Evolutionary conservation across 2,797 vertebrate species (phyloP), one percentile per base, ranked within the genome.

Genomic region (Chelon auratus): DNA sequence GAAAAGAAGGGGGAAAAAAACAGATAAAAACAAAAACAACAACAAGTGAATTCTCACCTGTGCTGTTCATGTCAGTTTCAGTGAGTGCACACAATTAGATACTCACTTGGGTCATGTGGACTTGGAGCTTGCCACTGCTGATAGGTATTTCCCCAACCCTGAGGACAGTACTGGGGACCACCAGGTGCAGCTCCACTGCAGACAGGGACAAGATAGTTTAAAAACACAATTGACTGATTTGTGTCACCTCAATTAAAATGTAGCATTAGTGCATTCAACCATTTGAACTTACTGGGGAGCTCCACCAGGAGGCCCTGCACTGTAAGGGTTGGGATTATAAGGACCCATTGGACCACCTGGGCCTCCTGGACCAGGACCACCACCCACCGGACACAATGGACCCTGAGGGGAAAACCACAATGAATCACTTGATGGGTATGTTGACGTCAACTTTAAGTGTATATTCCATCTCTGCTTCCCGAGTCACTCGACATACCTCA

Each of bases 71-170:
- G 7, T 33, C 1, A 33, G 30, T 33, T 33, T 33, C 30, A 17
- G 12, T 2, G 1, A 18, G 2, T 10, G 9, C 13, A 61, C 9
- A 45, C 43, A 52, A 33, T 10, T 14, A 26, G 0, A 9, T 15
- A 87, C 96, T 96, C 80, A 97, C 97, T 96, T 57, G 97, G 96
- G 85, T 98, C 97, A 45, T 97, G 96, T 51, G 95, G 96, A 67
- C 94, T 96, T 48, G 96, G 97, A 0, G 95, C 94, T 83, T 98
- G 97, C 97, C 97, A 98, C 80, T 97, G 97, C 75, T 97, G 97
- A 86, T 97, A 97, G 14, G 92, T 74, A 77, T 92, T 95, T 60
- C 96, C 97, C 97, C 97, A 98, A n/a, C 96, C 95, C 88, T 97
- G 97, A 74, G 96, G 94, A 62, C 94, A 94, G 84, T 95, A 97